Evolutionary conservation across 2,797 vertebrate species (phyloP), one percentile per base, ranked within the genome.

Genomic region (Somateria mollissima): DNA sequence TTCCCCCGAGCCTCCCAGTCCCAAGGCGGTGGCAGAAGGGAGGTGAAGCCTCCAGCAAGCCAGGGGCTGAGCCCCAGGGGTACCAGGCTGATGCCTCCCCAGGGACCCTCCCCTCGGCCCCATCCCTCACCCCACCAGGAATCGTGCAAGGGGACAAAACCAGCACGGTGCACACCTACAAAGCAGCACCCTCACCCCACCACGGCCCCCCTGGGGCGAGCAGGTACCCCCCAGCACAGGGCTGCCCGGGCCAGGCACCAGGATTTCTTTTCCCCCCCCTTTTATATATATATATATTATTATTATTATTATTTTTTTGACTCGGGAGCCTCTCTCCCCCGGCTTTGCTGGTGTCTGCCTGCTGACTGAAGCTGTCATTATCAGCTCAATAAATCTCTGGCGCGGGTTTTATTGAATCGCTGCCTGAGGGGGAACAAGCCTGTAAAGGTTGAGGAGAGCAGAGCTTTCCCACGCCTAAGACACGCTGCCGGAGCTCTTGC

Each of bases 391-490:
- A 98, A 98, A 99, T 99, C 98, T 99, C 98, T 99, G 99, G 98
- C 98, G 97, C 98, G 95, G 98, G 98, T 97, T 97, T 98, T 98
- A 98, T 98, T 99, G 98, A 98, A 98, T 98, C 98, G 98, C 97
- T 96, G 98, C 98, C 98, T 77, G 98, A 98, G 98, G 98, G 98
- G 98, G 98, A 98, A 96, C 97, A 37, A 98, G 98, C 98, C 98
- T 97, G 98, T 97, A 98, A 94, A 99, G 99, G 98, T 99, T 99
- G 98, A 98, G 98, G 98, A 98, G 98, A 99, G 98, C 98, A 99
- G 98, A 92, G 98, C 98, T 99, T 99, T 99, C 99, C 99, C 99
- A 99, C 99, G 99, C 98, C 98, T 98, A 97, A 97, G 98, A 98
- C 98, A 97, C 97, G 97, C 98, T 76, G 98, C 96, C 97, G 97